Percentiles rank a stretch among this genome's conserved stretches.
These are phyloP conservation scores for Bombyx huttoni DNA, from an alignment of 2,888 invertebrate genomes.

Conservation along the genomic window DNA sequence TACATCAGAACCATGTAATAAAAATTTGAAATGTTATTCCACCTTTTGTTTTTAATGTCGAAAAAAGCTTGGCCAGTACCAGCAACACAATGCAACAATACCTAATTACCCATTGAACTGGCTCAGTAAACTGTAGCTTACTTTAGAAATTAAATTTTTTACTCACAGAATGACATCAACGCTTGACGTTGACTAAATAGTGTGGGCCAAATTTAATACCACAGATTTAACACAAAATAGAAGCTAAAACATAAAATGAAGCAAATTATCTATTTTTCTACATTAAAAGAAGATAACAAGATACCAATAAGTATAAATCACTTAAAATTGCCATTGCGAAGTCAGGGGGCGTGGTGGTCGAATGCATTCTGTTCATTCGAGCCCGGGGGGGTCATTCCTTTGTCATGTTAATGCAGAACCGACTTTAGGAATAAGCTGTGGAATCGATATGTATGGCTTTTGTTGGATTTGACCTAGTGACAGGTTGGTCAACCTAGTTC, in stretches of 20 bases:
- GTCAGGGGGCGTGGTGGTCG: constrained; percentile 29
- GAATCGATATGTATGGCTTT: constrained; percentile 36
- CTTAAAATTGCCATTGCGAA: constrained; percentile 27
- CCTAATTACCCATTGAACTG: too few species aligned
- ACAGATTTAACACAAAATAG: background rate
- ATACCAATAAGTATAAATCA: constrained; percentile 24
- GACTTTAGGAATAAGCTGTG: constrained; percentile 32
- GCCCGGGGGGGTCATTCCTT: constrained; percentile 41
- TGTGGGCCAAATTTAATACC: background rate
- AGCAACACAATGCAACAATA: too few species aligned
- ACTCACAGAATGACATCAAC: too few species aligned
- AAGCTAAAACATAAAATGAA: background rate
- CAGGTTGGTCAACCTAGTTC: constrained; percentile 43
- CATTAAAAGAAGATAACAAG: constrained; percentile 1
- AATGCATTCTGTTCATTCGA: constrained; percentile 29
- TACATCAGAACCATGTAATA: too few species aligned
- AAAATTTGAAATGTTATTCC: too few species aligned
- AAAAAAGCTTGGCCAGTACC: too few species aligned
- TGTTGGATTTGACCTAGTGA: constrained; percentile 42
- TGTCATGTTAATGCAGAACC: constrained; percentile 42
- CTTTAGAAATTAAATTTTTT: too few species aligned
- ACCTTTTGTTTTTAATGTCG: too few species aligned
- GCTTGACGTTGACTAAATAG: too few species aligned
- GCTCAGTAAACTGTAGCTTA: too few species aligned
- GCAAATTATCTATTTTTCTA: background rate